Conservation (phyloP, 2,888 invertebrate genomes). For the Beris chalybata region DNA sequence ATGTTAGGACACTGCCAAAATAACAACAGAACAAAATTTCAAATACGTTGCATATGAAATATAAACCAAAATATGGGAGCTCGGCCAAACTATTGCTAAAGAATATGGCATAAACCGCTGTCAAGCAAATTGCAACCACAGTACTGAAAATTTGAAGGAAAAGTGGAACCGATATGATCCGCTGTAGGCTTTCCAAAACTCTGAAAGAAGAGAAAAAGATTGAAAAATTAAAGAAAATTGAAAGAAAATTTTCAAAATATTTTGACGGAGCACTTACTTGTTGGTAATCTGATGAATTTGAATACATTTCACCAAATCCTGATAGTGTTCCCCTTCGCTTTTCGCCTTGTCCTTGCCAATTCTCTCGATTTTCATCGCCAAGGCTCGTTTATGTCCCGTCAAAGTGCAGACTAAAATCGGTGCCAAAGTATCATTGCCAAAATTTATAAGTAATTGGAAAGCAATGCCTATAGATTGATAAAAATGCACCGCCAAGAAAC, state of each 20-base stretch:
- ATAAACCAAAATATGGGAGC: neutral
- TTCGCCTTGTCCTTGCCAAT: slow-evolving; percentile 41
- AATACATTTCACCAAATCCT: slow-evolving; percentile 45
- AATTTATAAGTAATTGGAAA: slow-evolving; percentile 42
- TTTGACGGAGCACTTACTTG: slow-evolving; percentile 35
- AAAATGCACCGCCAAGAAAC: slow-evolving; percentile 42
- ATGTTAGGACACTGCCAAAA: slow-evolving; percentile 60
- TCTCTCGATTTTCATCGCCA: slow-evolving; percentile 46
- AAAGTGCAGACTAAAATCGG: slow-evolving; percentile 48
- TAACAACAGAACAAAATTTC: slow-evolving; percentile 61
- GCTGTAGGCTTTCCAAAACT: slow-evolving; percentile 57
- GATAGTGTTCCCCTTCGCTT: slow-evolving; percentile 37
- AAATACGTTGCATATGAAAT: slow-evolving; percentile 58
- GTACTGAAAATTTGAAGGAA: slow-evolving; percentile 61
- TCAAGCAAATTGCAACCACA: slow-evolving; percentile 51
- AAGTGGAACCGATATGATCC: slow-evolving; percentile 59
- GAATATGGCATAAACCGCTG: slow-evolving; percentile 58
- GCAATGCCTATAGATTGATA: slow-evolving; percentile 46
- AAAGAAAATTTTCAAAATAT: too few species aligned
- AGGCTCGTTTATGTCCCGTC: slow-evolving; percentile 47
- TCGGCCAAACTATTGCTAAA: slow-evolving; percentile 44
- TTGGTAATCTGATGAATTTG: slow-evolving; percentile 46
- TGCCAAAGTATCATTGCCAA: slow-evolving; percentile 51
- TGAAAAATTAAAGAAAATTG: too few species aligned
- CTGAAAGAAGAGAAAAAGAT: slow-evolving; percentile 48